Evolutionary conservation across 2,888 invertebrate genomes (phyloP), one percentile per base, ranked within the genome.

Genomic region (Scaeva pyrastri): DNA sequence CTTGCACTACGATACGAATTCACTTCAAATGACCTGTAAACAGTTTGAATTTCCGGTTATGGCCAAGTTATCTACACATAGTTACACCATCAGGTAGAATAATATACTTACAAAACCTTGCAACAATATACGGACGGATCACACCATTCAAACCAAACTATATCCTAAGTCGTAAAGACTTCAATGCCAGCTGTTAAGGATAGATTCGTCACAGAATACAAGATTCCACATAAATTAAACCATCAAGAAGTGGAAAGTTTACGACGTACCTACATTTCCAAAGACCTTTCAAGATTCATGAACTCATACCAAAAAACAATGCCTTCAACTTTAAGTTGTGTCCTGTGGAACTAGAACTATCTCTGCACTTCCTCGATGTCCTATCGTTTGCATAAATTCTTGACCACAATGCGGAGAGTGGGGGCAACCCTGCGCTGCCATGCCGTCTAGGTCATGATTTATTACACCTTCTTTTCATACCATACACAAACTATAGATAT

Each of bases 141-240:
- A 6, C 21, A 81, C 56, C 70, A 60, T 41, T 60, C 19, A 21
- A 48, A 21, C 58, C 39, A 16, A 14, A 31, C 4, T 31, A 31
- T 31, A 31, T 6, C 6, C 5, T 1, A 31, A 5, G 31, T 31
- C 31, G 31, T 31, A 31, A 31, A 31, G 31, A 48, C 77, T 68
- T 62, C 21, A 55, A 70, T 62, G 64, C 36, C 36, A 48, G 3
- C 12, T 64, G 45, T 16, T 26, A 43, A 52, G 45, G 72, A 77
- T 80, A 80, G 68, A 80, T 77, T 73, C 64, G 56, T 81, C 76
- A 81, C 80, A 77, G 73, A 76, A 73, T 81, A 48, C 71, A 70
- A 73, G 76, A 72, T 71, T 70, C 19, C 75, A 79, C 72, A 85
- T 85, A 80, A 80, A 85, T 76, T 80, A 72, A 72, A 19, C 75